Conservation (phyloP, 2,888 invertebrate genomes). For the Xylota sylvarum region DNA sequence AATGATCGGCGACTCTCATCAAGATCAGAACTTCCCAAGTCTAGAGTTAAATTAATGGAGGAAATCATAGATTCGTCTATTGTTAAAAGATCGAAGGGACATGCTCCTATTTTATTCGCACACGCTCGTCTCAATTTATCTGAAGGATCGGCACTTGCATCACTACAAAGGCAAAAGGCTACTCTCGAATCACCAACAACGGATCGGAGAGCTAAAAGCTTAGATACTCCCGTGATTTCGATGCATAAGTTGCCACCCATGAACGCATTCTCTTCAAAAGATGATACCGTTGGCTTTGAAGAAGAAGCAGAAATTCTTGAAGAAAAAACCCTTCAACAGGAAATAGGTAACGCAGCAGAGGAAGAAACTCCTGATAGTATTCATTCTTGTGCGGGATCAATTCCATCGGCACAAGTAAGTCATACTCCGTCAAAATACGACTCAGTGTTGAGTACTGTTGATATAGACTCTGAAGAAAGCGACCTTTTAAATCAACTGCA, state of each 20-base stretch:
- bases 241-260: slow-evolving; percentile 92
- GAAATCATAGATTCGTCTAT: slow-evolving; percentile 89
- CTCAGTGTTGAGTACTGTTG: slow-evolving; percentile 84
- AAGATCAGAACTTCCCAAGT: slow-evolving; percentile 79
- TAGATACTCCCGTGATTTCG: slow-evolving; percentile 93
- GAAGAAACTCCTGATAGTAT: slow-evolving; percentile 86
- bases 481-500: slow-evolving; percentile 86
- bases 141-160: slow-evolving; percentile 92
- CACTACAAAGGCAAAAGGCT: slow-evolving; percentile 91
- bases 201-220: slow-evolving; percentile 92
- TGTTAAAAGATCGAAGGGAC: slow-evolving; percentile 89
- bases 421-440: slow-evolving; percentile 82
- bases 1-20: slow-evolving; percentile 78
- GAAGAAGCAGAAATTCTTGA: slow-evolving; percentile 88
- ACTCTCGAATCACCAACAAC: slow-evolving; percentile 90
- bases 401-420: slow-evolving; percentile 83
- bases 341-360: slow-evolving; percentile 84
- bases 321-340: slow-evolving; percentile 86
- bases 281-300: slow-evolving; percentile 93
- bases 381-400: slow-evolving; percentile 84
- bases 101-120: slow-evolving; percentile 92
- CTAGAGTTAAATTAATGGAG: slow-evolving; percentile 87
- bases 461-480: slow-evolving; percentile 87
- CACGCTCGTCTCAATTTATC: slow-evolving; percentile 92
- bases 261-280: slow-evolving; percentile 95